These are phyloP conservation scores for Triplophysa tibetana DNA, from an alignment of 2,113 vertebrate genomes.

Conservation along the genomic window DNA sequence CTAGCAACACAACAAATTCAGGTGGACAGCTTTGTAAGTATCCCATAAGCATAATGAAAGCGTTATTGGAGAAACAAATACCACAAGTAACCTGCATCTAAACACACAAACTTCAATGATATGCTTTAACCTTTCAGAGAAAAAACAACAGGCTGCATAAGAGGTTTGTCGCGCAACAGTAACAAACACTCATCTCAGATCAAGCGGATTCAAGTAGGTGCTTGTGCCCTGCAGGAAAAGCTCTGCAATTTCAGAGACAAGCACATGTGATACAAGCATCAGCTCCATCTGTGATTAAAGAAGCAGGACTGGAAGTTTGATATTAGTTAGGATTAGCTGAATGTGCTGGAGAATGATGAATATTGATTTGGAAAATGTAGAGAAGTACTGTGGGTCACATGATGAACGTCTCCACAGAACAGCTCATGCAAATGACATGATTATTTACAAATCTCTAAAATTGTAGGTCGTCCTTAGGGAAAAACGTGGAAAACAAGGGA, in stretches of 20 bases:
- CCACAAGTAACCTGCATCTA: not conserved
- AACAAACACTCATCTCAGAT: conserved; percentile 31
- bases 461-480: too few species aligned
- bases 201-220: conserved; percentile 32
- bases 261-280: not conserved
- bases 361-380: not conserved
- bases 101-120: not conserved
- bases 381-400: conserved; percentile 11
- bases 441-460: too few species aligned
- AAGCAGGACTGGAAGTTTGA: not conserved
- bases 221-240: not conserved
- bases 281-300: not conserved
- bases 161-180: conserved; percentile 11
- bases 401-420: conserved; percentile 23
- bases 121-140: not conserved
- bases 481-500: too few species aligned
- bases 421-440: conserved; percentile 14
- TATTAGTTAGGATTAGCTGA: not conserved
- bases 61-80: not conserved
- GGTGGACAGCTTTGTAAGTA: not conserved
- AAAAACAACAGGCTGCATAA: conserved; percentile 2
- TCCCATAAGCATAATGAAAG: not conserved
- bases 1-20: not conserved
- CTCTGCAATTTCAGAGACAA: conserved; percentile 2
- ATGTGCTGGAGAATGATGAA: conserved; percentile 1